Evolutionary conservation across 2,888 invertebrate genomes (phyloP).

Genomic region (Diachrysia chrysitis): DNA sequence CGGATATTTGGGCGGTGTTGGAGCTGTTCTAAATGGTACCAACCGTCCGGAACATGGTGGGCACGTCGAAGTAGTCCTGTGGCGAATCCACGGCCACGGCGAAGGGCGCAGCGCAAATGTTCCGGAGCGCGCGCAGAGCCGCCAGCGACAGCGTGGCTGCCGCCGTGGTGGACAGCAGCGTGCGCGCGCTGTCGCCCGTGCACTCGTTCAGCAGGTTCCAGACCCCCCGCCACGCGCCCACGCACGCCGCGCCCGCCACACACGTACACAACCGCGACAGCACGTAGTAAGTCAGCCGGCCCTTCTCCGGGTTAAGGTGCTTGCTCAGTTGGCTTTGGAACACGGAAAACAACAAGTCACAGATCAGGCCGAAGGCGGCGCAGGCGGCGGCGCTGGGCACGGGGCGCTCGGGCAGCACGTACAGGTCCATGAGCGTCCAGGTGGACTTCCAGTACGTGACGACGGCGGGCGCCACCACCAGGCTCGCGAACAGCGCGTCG

Average conservation of each 20-base stretch:
- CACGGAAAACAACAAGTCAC: constrained; percentile 92
- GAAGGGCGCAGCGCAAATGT: constrained; percentile 95
- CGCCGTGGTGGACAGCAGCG: constrained; percentile 90
- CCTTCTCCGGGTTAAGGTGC: constrained; percentile 90
- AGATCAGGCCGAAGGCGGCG: constrained; percentile 91
- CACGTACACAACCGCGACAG: constrained; percentile 93
- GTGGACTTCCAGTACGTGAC: constrained; percentile 96
- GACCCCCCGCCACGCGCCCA: constrained; percentile 96
- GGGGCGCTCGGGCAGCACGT: constrained; percentile 90
- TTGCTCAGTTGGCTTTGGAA: constrained; percentile 90
- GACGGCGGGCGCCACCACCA: constrained; percentile 94
- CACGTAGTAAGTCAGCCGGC: constrained; percentile 91
- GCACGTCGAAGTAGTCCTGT: constrained; percentile 94
- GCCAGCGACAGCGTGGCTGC: constrained; percentile 92
- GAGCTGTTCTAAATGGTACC: constrained; percentile 76
- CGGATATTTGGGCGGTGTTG: background rate
- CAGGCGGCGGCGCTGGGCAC: constrained; percentile 91
- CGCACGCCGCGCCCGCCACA: constrained; percentile 94
- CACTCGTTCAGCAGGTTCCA: constrained; percentile 94
- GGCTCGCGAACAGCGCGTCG: constrained; percentile 92
- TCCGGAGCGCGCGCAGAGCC: constrained; percentile 92
- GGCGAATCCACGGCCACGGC: constrained; percentile 93
- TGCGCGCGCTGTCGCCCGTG: constrained; percentile 89
- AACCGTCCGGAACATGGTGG: constrained; percentile 96
- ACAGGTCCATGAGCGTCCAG: constrained; percentile 93